Evolutionary conservation across 2,113 vertebrate species (phyloP).

Genomic region (Thinocorus orbignyianus): DNA sequence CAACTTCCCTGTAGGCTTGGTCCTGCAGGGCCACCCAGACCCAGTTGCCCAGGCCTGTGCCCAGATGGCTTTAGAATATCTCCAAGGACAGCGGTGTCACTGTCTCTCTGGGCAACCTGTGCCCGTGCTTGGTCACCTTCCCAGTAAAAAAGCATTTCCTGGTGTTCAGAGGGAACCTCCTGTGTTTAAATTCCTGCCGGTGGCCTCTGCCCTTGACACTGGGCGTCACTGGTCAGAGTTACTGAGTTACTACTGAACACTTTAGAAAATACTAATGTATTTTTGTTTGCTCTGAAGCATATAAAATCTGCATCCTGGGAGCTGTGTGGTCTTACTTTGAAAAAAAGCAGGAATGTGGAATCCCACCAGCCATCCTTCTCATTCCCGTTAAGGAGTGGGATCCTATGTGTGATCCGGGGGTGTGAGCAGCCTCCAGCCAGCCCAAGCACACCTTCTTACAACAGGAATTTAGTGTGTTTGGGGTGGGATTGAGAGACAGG

Average conservation of each 20-base stretch:
- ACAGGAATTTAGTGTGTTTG: constrained; percentile 13
- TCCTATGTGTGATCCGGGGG: not conserved
- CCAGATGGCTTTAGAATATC: not conserved
- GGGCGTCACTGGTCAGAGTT: not conserved
- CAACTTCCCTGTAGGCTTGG: no score
- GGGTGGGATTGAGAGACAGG: constrained; percentile 35
- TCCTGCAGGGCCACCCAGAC: not conserved
- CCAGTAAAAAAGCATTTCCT: not conserved
- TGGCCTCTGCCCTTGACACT: not conserved
- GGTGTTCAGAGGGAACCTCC: not conserved
- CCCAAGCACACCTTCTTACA: not conserved
- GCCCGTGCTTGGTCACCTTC: not conserved
- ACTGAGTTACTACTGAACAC: no score
- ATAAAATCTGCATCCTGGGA: not conserved
- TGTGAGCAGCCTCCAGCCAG: not conserved
- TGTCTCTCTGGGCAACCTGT: not conserved
- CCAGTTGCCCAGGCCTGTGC: fast-evolving
- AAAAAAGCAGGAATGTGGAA: not conserved
- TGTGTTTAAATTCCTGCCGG: not conserved
- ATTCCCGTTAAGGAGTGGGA: not conserved
- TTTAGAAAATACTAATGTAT: not conserved
- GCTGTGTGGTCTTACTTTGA: not conserved
- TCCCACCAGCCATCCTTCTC: fast-evolving
- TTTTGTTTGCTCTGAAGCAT: not conserved
- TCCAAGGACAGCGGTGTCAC: not conserved